Percentiles rank a stretch among this genome's conserved stretches.
Evolutionary conservation across 1,140 invertebrate species (phyloP).

Genomic region (Diorhabda sublineata): DNA sequence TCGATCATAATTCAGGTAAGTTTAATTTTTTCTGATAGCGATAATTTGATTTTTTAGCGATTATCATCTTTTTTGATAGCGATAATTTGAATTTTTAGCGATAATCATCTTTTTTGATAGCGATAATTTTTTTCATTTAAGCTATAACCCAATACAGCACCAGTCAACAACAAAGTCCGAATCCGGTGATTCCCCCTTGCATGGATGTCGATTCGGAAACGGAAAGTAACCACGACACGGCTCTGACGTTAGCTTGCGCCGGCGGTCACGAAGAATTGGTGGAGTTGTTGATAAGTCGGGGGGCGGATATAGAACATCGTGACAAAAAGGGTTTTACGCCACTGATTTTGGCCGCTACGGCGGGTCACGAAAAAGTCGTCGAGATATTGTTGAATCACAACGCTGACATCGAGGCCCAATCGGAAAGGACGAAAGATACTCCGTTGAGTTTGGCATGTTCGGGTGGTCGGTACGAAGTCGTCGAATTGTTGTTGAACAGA

Average conservation of each 20-base stretch:
- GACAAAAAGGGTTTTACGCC: conserved; percentile 99
- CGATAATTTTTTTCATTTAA: conserved; percentile 16
- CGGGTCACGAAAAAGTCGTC: conserved; percentile 93
- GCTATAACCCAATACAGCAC: conserved; percentile 44
- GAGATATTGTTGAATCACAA: conserved; percentile 89
- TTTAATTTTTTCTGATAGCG: conserved; percentile 9
- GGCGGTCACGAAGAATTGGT: conserved; percentile 96
- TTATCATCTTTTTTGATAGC: neutral
- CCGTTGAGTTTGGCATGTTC: conserved; percentile 96
- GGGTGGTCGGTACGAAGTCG: conserved; percentile 87
- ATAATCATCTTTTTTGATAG: too few species aligned
- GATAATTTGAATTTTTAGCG: too few species aligned
- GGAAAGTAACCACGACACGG: conserved; percentile 97
- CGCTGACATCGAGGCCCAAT: conserved; percentile 96
- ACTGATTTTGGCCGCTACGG: conserved; percentile 93
- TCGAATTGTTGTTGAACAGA: conserved; percentile 82
- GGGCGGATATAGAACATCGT: conserved; percentile 94
- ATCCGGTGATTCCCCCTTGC: conserved; percentile 46
- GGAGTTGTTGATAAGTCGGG: conserved; percentile 80
- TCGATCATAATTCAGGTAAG: conserved; percentile 42
- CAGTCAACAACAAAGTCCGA: conserved; percentile 23
- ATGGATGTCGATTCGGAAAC: conserved; percentile 95
- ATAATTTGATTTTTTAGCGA: neutral
- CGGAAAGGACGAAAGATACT: conserved; percentile 98
- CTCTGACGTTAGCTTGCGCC: conserved; percentile 93